Evolutionary conservation across 2,888 invertebrate genomes (phyloP), one percentile per base, ranked within the genome.

Genomic region (Synergus japonicus): DNA sequence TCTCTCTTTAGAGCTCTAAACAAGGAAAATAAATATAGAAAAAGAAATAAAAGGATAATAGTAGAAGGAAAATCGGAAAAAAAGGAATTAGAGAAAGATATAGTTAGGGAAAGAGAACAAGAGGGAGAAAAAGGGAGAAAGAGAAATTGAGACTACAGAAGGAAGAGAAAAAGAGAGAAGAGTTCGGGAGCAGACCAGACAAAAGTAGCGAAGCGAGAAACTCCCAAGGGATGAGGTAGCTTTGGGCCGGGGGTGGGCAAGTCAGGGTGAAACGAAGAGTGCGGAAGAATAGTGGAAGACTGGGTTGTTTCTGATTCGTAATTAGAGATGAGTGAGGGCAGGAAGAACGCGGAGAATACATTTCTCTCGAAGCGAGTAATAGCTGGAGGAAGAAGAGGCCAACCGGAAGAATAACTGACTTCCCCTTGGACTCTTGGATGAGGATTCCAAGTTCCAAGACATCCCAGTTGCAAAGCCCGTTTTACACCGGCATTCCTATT

Each of bases 281-380:
- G 79, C 73, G 73, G 78, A 80, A 78, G 77, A 60, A 73, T 66
- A 73, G 81, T 65, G 84, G 84, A 82, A 82, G 84, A 85, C 86
- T 83, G 85, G 86, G 79, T 88, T 89, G 88, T 89, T 90, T 89
- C 88, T 87, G 88, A 91, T 90, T 90, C 86, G 86, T 89, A 91
- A 91, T 91, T 91, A 91, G 89, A 89, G 90, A 88, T 89, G 90
- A 89, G 87, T 85, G 84, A 87, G 84, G 83, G 84, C 84, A 83
- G 83, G 82, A 85, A 83, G 86, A 84, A 81, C 81, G 82, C 76
- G 80, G 82, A 85, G 86, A 88, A 88, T 88, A 87, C 84, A 85
- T 87, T 89, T 89, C 86, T 86, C 83, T 78, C 83, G 85, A 82
- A 85, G 85, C 86, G 86, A 86, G 83, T 85, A 88, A 87, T 86